These are phyloP conservation scores for Urechis unicinctus DNA, from an alignment of 2,888 invertebrate genomes.

Conservation along the genomic window DNA sequence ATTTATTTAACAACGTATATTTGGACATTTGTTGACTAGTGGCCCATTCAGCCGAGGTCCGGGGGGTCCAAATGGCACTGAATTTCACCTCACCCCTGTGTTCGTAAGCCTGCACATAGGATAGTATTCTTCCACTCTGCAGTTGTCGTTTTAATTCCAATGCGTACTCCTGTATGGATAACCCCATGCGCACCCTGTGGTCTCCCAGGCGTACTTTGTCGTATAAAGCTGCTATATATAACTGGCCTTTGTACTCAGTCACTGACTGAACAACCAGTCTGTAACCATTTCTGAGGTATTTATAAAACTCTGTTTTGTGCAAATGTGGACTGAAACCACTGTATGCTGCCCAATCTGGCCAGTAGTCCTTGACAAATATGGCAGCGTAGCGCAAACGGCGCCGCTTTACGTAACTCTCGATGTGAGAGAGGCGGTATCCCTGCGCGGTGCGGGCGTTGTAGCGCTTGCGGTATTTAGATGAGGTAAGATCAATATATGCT, in stretches of 20 bases:
- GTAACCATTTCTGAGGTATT: slow-evolving; percentile 14
- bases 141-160: slow-evolving; percentile 26
- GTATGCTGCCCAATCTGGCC: slow-evolving; percentile 21
- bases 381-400: slow-evolving; percentile 19
- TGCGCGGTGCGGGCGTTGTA: slow-evolving; percentile 17
- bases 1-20: slow-evolving; percentile 36
- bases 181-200: slow-evolving; percentile 19
- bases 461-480: slow-evolving; percentile 15
- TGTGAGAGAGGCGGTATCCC: slow-evolving; percentile 18
- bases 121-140: slow-evolving; percentile 17
- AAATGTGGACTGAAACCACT: slow-evolving; percentile 17
- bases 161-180: slow-evolving; percentile 24
- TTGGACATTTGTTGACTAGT: slow-evolving; percentile 34
- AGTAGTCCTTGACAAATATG: slow-evolving; percentile 19
- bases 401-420: slow-evolving; percentile 19
- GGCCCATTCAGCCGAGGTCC: slow-evolving; percentile 23
- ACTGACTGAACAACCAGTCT: slow-evolving; percentile 20
- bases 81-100: slow-evolving; percentile 25
- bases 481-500: slow-evolving; percentile 15
- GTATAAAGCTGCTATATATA: slow-evolving; percentile 22
- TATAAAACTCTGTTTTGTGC: slow-evolving; percentile 19
- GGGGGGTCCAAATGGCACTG: slow-evolving; percentile 31
- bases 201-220: slow-evolving; percentile 20
- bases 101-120: slow-evolving; percentile 33
- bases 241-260: slow-evolving; percentile 16